Base-by-base conservation (phyloP, 1,140 invertebrate species). In the Campoletis sonorensis region DNA sequence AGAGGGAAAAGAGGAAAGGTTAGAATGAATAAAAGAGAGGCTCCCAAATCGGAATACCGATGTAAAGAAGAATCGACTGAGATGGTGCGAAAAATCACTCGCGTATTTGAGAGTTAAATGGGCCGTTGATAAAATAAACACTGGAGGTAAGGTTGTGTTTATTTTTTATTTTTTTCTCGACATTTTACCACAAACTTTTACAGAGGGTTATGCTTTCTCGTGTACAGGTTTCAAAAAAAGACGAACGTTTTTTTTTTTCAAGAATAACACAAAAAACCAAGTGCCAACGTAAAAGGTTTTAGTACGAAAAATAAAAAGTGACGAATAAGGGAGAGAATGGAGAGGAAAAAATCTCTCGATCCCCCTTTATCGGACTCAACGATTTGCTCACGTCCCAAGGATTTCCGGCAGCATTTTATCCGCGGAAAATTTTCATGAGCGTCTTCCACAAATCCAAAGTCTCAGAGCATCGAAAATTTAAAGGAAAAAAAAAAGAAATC, bases 41-140 rank as follows among this genome's bases (percentile, higher is more conserved):
- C 11, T 45, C 40, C 40, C 40, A 45, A 45, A 45, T 45, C 40
- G 40, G 40, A 45, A 45, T 45, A 45, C 40, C 40, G 61, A 33
- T 16, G 54, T 27, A 49, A 49, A 27, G 49, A 27, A 27, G n/a
- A 26, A 49, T n/a, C 37, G 71, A 51, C 5, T 23, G 49, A 37
- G 45, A 75, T 51, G 23, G 72, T 58, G 68, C 21, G 70, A 80
- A 81, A 83, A 88, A 88, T 86, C 77, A 83, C 82, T 83, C 54
- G 82, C 80, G 82, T 82, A 86, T 87, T 87, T 85, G 85, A 84
- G 87, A 86, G 86, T 88, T 88, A 87, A 87, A 88, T 89, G 86
- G 85, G 80, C 84, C 84, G 83, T 84, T 82, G 79, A 86, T 84
- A 84, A 84, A 87, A 89, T 86, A 85, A 86, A 86, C 85, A 85